These are phyloP conservation scores for Rotaria magnacalcarata DNA, from an alignment of 2,888 invertebrate genomes.

Conservation along the genomic window DNA sequence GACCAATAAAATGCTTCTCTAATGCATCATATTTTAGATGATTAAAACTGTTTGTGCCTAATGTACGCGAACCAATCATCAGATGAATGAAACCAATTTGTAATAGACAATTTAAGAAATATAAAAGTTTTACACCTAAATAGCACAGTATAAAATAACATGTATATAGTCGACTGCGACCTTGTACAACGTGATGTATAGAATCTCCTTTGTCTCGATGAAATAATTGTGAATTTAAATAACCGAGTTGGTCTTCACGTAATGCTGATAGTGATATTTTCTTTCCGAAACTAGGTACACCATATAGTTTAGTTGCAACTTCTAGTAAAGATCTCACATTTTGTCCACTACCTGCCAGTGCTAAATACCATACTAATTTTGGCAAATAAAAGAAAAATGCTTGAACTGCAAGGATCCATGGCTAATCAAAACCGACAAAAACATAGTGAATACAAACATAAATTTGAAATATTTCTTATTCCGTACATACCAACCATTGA, in stretches of 20 bases:
- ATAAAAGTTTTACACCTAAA: neutral
- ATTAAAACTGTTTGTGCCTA: neutral
- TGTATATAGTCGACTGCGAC: neutral
- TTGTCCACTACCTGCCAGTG: constrained; percentile 35
- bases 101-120: neutral
- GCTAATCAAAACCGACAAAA: neutral
- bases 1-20: neutral
- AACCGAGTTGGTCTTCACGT: neutral
- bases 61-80: neutral
- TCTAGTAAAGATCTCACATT: constrained; percentile 40
- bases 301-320: neutral
- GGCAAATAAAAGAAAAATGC: constrained; percentile 42
- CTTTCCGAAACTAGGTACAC: neutral
- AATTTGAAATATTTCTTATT: neutral
- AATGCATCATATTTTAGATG: neutral
- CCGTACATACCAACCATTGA: constrained; percentile 41
- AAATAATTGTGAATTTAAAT: neutral
- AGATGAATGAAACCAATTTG: constrained; percentile 9
- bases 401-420: constrained; percentile 34
- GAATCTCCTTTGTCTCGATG: neutral
- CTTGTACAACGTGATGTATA: neutral
- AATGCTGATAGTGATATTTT: neutral
- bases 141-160: neutral
- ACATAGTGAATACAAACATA: neutral
- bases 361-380: constrained; percentile 39